Evolutionary conservation across 1,140 invertebrate species (phyloP), one percentile per base, ranked within the genome.

Genomic region (Papilio dardanus): DNA sequence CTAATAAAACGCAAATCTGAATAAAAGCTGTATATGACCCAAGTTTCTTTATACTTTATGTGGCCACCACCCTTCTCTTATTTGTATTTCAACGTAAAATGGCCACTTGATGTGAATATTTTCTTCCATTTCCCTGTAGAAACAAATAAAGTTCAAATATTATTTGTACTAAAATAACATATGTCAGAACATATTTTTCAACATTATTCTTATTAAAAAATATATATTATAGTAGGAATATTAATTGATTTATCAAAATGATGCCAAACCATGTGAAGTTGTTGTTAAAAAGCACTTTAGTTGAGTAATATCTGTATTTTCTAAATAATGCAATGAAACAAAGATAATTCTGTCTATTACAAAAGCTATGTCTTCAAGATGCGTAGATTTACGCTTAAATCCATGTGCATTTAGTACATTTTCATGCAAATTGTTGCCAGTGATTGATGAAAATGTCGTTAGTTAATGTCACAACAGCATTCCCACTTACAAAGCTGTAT

Each of bases 371-470:
- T 35, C 30, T 30, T 35, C 65, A 67, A 33, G 28, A 33, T 31
- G 19, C 19, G 5, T 33, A 10, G 19, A 30, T 31, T 65, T 67
- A 66, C 30, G 31, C 65, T 7, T 10, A 19, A n/a, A n/a, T n/a
- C n/a, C 30, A 31, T 33, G 35, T 35, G 30, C 33, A 67, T 71
- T 37, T 37, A 30, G 37, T 46, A 30, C 46, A 73, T 58, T 46
- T 31, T 31, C 71, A 73, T 73, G 31, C 14, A 21, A 73, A 69
- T 69, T 69, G 67, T 33, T 24, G 31, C 12, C 8, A 3, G 35
- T 69, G 67, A 69, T 69, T 69, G 67, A 69, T 67, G 65, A 19
- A 67, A 67, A 67, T 35, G 65, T 69, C 67, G 67, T 40, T 69
- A 69, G 31, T 35, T 33, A 67, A 31, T 40, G 67, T 69, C 67